Base-by-base conservation (phyloP, 1,140 invertebrate species). In the Eurosta solidaginis region DNA sequence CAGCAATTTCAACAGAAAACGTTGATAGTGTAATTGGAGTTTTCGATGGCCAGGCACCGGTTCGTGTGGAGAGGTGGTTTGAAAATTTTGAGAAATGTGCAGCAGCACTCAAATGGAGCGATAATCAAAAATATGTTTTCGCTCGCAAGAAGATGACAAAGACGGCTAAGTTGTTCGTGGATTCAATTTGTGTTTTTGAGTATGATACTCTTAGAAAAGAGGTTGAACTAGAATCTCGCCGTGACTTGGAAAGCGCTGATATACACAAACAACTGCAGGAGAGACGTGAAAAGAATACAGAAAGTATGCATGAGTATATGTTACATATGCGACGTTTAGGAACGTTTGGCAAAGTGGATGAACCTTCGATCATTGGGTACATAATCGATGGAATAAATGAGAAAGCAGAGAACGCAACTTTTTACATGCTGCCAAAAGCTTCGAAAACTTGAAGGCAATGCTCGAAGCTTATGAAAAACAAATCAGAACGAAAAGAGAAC, bases 81-180 rank as follows among this genome's bases (percentile, higher is more conserved):
- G 59, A 68, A 29, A 68, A 68, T 68, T 68, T 68, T n/a, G 59
- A 68, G n/a, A 14, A 25, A 27, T 27, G 20, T 9, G 59, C 59
- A 25, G 29, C 5, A n/a, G 27, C 27, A 7, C 27, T 27, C 27
- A 33, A 33, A 29, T 68, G 59, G 59, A 68, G 22, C 14, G 59
- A 68, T 5, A 36, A 25, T 17, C 59, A 68, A 68, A 68, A 68
- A 33, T 68, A 27, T 7, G 59, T 68, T 6, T 68, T 27, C 59
- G 59, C 59, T 6, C 59, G 59, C 59, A 68, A 29, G 20, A 68
- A 68, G n/a, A 68, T 68, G 59, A 68, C 59, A 68, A 68, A 68
- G 25, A 68, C 59, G n/a, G 59, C 59, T 22, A 68, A 68, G 25
- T 33, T 68, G 29, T 68, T 68, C 25, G 59, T 27, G 20, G 22